Percentiles rank a stretch among this genome's conserved stretches.
Evolutionary conservation across 2,113 vertebrate species (phyloP).

Genomic region (Narcine bancroftii): DNA sequence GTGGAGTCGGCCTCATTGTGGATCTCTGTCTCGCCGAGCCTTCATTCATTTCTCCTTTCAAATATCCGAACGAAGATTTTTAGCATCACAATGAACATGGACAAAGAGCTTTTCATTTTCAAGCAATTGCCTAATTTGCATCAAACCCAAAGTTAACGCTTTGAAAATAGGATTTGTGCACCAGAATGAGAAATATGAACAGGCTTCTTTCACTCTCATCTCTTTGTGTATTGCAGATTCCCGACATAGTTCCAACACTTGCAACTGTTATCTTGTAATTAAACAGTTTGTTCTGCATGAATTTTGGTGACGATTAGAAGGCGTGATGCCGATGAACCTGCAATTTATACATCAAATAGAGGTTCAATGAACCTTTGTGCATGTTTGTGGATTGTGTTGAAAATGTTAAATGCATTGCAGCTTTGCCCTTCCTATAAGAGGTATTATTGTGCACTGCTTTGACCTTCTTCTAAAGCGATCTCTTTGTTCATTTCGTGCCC

Average conservation of each 20-base stretch:
- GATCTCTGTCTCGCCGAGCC: not conserved
- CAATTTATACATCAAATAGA: not conserved
- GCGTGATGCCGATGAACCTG: not conserved
- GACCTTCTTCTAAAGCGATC: not conserved
- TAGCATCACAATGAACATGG: not conserved
- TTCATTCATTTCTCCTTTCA: not conserved
- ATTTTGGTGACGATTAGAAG: not conserved
- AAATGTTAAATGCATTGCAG: not conserved
- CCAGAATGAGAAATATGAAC: not conserved
- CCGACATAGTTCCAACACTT: not conserved
- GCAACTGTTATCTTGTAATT: not conserved
- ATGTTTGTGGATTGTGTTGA: not conserved
- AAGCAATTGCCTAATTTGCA: not conserved
- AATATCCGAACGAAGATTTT: not conserved
- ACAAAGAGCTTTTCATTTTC: constrained; percentile 10
- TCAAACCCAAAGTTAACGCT: not conserved
- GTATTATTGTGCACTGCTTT: not conserved
- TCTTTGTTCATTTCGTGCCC: not conserved
- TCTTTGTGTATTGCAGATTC: not conserved
- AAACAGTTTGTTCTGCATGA: not conserved
- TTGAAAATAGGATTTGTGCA: not conserved
- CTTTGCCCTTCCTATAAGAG: not conserved
- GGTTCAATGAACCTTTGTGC: not conserved
- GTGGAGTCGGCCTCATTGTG: not conserved
- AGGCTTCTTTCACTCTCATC: not conserved